Conservation (phyloP, 2,113 vertebrate genomes). For the Hymenochirus boettgeri region DNA sequence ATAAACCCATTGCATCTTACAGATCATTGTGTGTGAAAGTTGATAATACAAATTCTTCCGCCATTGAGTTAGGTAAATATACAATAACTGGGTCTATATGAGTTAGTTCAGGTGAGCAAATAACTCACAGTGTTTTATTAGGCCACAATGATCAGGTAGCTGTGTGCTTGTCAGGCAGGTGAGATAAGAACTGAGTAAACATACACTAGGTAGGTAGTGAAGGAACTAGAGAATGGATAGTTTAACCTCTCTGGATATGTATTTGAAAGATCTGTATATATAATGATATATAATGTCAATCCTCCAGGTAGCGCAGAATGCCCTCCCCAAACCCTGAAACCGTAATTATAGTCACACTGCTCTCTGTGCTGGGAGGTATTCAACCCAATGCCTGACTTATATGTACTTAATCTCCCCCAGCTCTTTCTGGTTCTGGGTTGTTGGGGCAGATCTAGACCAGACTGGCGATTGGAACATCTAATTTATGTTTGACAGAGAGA, state of each 20-base stretch:
- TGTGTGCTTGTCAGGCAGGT: not conserved
- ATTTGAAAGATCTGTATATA: not conserved
- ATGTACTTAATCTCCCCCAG: not conserved
- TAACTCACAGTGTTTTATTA: not conserved
- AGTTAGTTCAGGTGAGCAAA: conserved; percentile 1
- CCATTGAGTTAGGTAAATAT: too few relatives aligned
- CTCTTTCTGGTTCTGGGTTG: too few relatives aligned
- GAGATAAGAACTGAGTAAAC: not conserved
- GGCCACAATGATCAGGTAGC: not conserved
- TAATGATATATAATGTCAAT: too few relatives aligned
- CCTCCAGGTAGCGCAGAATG: not conserved
- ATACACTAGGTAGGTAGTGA: not conserved
- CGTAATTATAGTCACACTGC: not conserved
- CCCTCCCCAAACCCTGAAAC: not conserved
- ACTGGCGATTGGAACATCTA: too few relatives aligned
- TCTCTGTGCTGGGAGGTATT: not conserved
- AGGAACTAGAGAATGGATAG: not conserved
- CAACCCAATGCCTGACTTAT: not conserved
- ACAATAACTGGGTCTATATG: not conserved
- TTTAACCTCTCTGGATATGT: not conserved
- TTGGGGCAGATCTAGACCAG: too few relatives aligned
- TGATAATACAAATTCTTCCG: too few relatives aligned
- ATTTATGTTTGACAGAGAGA: too few relatives aligned
- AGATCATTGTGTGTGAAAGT: too few relatives aligned
- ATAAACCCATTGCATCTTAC: too few relatives aligned